A percentile compares a stretch with the other conserved stretches of the same genome.
These are phyloP conservation scores for Hyppa rectilinea DNA, from an alignment of 2,888 invertebrate genomes.

Conservation along the genomic window DNA sequence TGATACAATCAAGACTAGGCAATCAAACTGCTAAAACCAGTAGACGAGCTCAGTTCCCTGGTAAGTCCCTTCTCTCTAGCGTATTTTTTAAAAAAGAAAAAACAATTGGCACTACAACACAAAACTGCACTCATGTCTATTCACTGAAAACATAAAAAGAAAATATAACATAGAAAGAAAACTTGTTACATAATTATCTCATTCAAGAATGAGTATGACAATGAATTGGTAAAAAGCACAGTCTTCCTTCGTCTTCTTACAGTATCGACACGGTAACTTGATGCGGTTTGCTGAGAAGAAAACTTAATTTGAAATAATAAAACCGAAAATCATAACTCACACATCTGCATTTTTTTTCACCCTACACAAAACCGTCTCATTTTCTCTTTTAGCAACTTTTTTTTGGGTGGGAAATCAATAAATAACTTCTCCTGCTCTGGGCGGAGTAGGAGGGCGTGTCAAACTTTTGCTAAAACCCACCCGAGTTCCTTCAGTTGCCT, in stretches of 20 bases:
- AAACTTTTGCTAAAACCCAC: too few species aligned
- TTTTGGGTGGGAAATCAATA: too few species aligned
- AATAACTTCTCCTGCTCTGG: too few species aligned
- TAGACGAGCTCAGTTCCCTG: constrained; percentile 69
- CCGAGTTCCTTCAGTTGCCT: too few species aligned
- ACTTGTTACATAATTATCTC: not conserved
- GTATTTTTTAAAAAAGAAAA: not conserved
- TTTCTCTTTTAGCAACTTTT: not conserved
- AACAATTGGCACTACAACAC: not conserved
- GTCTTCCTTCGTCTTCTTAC: constrained; percentile 34
- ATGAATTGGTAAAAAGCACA: constrained; percentile 24
- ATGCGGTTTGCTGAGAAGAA: constrained; percentile 35
- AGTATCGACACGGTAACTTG: constrained; percentile 29
- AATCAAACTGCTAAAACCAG: constrained; percentile 58
- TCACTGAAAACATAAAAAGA: not conserved
- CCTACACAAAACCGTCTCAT: not conserved
- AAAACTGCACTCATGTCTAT: not conserved
- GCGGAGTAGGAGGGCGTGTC: too few species aligned
- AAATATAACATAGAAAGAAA: not conserved
- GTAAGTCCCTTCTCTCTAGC: constrained; percentile 68
- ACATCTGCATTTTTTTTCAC: constrained; percentile 24
- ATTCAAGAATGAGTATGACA: not conserved
- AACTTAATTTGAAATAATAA: constrained; percentile 23
- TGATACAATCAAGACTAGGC: constrained; percentile 64
- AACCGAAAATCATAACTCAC: constrained; percentile 7